Conservation (phyloP, 2,113 vertebrate genomes). For the Chelonoidis abingdonii region DNA sequence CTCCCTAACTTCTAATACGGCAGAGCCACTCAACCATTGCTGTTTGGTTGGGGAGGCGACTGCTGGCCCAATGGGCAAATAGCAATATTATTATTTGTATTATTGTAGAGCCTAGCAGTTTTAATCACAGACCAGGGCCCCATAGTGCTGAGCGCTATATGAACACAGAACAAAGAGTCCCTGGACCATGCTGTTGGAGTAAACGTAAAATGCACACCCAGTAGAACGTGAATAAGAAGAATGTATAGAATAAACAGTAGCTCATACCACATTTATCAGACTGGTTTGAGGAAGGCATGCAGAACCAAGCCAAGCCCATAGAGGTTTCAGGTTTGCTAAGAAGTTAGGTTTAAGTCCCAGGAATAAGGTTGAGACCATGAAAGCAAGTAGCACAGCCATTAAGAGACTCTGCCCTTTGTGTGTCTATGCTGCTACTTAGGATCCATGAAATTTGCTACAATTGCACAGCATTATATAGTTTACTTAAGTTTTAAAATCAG, state of each 20-base stretch:
- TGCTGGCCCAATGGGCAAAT: background rate
- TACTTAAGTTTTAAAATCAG: rapidly evolving
- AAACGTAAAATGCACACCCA: background rate
- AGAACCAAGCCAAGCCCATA: background rate
- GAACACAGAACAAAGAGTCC: background rate
- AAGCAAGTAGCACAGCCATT: background rate
- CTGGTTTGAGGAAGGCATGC: background rate
- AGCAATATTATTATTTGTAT: background rate
- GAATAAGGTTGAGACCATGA: background rate
- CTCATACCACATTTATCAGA: background rate
- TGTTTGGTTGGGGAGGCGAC: background rate
- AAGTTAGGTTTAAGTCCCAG: background rate
- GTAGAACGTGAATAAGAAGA: background rate
- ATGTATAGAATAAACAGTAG: background rate
- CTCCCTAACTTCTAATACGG: background rate
- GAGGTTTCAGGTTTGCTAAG: rapidly evolving
- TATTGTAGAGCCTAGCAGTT: background rate
- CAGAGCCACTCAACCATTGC: background rate
- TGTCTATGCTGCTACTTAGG: rapidly evolving
- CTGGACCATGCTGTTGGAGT: background rate
- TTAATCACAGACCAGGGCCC: background rate
- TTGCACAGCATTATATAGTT: background rate
- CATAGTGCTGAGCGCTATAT: background rate
- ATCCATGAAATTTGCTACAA: background rate
- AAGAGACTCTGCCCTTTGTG: background rate